These are phyloP conservation scores for Colossoma macropomum DNA, from an alignment of 2,113 vertebrate genomes.

Conservation along the genomic window DNA sequence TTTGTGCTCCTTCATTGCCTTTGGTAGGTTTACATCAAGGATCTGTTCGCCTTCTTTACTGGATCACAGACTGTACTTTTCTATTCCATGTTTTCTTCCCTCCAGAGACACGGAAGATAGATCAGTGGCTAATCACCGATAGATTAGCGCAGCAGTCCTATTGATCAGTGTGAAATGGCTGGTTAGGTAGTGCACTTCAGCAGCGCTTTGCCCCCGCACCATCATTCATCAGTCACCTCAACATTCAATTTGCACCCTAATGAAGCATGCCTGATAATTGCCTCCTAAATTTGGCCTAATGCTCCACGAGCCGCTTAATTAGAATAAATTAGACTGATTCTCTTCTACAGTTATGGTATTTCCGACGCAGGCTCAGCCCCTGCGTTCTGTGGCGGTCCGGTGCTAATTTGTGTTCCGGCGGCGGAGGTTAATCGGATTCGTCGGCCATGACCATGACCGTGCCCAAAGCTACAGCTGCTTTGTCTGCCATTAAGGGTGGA, in stretches of 20 bases:
- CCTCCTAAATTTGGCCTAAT: conserved; percentile 2
- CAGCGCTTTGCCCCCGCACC: not conserved
- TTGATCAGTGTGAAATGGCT: conserved; percentile 5
- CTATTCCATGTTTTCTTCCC: not conserved
- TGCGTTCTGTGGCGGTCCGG: not conserved
- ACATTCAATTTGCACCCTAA: conserved; percentile 27
- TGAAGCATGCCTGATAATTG: conserved; percentile 35
- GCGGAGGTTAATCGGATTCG: not conserved
- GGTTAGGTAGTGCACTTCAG: not conserved
- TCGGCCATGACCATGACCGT: not conserved
- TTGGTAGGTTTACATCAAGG: no score
- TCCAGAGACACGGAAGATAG: not conserved
- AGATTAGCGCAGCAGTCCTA: conserved; percentile 1
- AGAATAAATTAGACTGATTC: conserved; percentile 12
- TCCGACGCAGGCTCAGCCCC: not conserved
- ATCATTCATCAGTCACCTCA: conserved; percentile 8
- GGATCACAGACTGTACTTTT: not conserved
- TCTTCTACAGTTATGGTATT: no score
- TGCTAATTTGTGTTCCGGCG: not conserved
- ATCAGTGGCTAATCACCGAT: not conserved
- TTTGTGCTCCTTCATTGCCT: not conserved
- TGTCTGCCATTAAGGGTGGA: not conserved
- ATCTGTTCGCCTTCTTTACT: not conserved
- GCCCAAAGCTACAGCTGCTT: not conserved
- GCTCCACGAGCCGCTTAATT: not conserved